Conservation (phyloP, 2,113 vertebrate genomes). For the Phainopepla nitens region DNA sequence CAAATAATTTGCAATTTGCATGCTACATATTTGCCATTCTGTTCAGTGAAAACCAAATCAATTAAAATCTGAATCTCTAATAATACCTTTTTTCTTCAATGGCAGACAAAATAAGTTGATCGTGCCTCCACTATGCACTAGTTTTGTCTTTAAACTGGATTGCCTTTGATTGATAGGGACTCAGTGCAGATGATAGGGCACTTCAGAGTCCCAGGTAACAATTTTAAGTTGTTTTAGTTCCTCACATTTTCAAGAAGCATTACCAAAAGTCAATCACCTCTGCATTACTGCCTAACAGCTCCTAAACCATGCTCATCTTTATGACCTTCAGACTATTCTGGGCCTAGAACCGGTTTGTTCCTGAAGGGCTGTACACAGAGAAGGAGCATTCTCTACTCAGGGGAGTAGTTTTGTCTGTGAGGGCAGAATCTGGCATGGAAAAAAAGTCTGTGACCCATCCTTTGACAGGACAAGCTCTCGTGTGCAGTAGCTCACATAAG, state of each 20-base stretch:
- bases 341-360: not conserved
- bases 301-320: not conserved
- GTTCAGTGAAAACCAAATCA: not conserved
- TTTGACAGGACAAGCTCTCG: not conserved
- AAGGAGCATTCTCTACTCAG: fast-evolving
- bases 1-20: not conserved
- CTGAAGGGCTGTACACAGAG: not conserved
- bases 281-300: not conserved
- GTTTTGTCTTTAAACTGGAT: not conserved
- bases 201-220: not conserved
- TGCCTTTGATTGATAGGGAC: not conserved
- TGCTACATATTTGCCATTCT: not conserved
- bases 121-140: not conserved
- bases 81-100: not conserved
- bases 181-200: not conserved
- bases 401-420: not conserved
- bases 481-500: not conserved
- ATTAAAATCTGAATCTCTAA: not conserved
- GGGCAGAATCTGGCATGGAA: not conserved
- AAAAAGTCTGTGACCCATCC: not conserved
- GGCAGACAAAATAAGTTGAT: not conserved
- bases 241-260: not conserved
- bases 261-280: not conserved
- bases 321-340: not conserved
- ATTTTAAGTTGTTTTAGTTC: not conserved